Conservation (phyloP, 2,888 invertebrate genomes). For the Neoscelio sp. region DNA sequence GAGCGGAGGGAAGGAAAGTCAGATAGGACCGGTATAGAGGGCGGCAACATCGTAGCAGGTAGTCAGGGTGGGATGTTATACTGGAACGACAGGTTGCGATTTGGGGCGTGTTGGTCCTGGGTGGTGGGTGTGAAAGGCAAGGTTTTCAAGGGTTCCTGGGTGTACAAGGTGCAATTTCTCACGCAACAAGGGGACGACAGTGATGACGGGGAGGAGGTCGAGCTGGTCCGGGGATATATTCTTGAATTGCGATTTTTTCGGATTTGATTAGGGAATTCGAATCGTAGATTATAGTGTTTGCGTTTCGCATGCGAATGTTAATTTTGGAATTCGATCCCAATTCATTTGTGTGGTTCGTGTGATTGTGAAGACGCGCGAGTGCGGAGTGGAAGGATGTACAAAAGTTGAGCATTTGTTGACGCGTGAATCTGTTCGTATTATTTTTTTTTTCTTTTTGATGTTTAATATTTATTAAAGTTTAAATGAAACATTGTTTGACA, state of each 20-base stretch:
- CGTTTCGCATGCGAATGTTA: too few species aligned
- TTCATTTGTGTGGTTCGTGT: too few species aligned
- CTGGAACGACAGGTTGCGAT: not conserved
- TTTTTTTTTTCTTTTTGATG: conserved; percentile 10
- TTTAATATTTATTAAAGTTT: conserved; percentile 49
- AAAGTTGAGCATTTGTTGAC: conserved; percentile 31
- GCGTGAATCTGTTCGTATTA: conserved; percentile 9
- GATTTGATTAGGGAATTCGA: not conserved
- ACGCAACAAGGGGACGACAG: conserved; percentile 24
- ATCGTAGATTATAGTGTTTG: conserved; percentile 12
- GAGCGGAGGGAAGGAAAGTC: conserved; percentile 76
- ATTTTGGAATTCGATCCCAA: not conserved
- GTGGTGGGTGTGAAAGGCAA: not conserved
- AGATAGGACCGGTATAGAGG: conserved; percentile 80
- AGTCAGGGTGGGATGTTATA: conserved; percentile 11
- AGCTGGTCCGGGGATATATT: conserved; percentile 39
- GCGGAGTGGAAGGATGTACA: conserved; percentile 2
- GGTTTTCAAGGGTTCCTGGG: conserved; percentile 24
- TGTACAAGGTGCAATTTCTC: conserved; percentile 61
- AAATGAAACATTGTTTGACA: conserved; percentile 11
- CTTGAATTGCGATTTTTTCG: conserved; percentile 8
- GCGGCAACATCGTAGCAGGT: conserved; percentile 81
- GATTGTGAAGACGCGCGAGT: too few species aligned
- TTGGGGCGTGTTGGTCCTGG: not conserved
- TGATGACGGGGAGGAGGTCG: conserved; percentile 18